A percentile compares a stretch with the other conserved stretches of the same genome.
These are phyloP conservation scores for Diachasmimorpha longicaudata DNA, from an alignment of 1,140 invertebrate species.

Conservation along the genomic window DNA sequence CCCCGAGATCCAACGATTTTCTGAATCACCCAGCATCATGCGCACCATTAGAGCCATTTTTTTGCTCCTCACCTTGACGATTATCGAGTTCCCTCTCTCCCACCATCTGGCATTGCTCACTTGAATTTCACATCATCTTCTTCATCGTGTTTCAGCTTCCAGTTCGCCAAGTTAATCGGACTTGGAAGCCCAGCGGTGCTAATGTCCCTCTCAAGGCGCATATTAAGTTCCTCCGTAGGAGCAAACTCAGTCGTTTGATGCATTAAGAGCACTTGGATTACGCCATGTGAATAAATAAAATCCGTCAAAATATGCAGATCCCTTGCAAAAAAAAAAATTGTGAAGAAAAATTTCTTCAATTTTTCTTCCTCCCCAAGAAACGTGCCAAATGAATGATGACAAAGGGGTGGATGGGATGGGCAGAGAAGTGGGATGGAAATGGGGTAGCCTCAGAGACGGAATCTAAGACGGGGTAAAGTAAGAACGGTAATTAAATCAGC, in stretches of 20 bases:
- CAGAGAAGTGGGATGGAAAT: conserved; percentile 25
- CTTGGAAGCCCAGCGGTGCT: not conserved
- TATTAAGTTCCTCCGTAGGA: not conserved
- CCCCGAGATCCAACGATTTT: conserved; percentile 46
- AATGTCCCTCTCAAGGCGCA: not conserved
- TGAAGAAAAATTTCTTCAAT: not conserved
- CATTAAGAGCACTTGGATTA: too few relatives aligned
- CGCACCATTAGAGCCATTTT: conserved; percentile 40
- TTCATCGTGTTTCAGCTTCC: not conserved
- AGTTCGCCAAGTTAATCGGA: not conserved
- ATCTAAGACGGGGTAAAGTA: conserved; percentile 35
- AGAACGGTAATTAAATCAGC: conserved; percentile 55
- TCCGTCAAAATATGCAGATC: not conserved
- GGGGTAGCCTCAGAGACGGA: conserved; percentile 18
- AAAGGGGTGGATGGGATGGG: too few relatives aligned
- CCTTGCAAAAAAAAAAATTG: too few relatives aligned
- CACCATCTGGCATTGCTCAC: not conserved
- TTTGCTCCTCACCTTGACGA: conserved; percentile 28
- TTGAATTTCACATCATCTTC: not conserved
- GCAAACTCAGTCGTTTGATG: not conserved
- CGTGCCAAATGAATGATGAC: not conserved
- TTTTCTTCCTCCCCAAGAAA: not conserved
- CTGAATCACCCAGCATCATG: conserved; percentile 46
- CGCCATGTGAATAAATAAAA: too few relatives aligned
- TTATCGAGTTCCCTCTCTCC: conserved; percentile 27